Evolutionary conservation across 1,140 invertebrate genomes (phyloP).

Genomic region (Rhizoglyphus robini): DNA sequence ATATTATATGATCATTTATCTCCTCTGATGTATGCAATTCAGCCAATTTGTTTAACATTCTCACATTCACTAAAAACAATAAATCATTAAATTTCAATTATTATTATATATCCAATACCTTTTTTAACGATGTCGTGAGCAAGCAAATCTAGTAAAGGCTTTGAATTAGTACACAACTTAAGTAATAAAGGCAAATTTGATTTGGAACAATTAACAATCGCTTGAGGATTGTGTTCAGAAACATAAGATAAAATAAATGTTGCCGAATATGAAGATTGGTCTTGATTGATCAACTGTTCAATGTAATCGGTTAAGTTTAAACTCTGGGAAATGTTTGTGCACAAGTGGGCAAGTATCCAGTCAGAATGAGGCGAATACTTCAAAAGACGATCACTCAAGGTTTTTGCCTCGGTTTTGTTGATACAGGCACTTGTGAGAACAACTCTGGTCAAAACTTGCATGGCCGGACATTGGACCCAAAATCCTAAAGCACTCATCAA

Average conservation of each 20-base stretch:
- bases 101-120: not conserved
- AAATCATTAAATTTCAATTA: constrained; percentile 18
- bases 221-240: constrained; percentile 22
- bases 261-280: constrained; percentile 7
- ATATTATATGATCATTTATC: constrained; percentile 10
- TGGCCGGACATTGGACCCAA: constrained; percentile 20
- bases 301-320: constrained; percentile 17
- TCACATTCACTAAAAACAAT: constrained; percentile 16
- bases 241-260: constrained; percentile 20
- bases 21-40: constrained; percentile 5
- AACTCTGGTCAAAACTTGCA: constrained; percentile 12
- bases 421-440: not conserved
- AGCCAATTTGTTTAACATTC: constrained; percentile 16
- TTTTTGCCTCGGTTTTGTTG: not conserved
- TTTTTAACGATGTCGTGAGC: constrained; percentile 15
- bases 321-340: constrained; percentile 13
- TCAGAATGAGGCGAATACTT: constrained; percentile 20
- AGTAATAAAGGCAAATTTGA: constrained; percentile 20
- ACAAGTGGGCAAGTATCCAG: constrained; percentile 20
- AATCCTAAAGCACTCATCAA: constrained; percentile 1
- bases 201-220: constrained; percentile 20
- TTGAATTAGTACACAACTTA: constrained; percentile 19
- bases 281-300: constrained; percentile 9
- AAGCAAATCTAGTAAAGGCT: constrained; percentile 19
- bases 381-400: not conserved